Conservation (phyloP, 2,888 invertebrate genomes). For the Branchipolynoe longqiensis region DNA sequence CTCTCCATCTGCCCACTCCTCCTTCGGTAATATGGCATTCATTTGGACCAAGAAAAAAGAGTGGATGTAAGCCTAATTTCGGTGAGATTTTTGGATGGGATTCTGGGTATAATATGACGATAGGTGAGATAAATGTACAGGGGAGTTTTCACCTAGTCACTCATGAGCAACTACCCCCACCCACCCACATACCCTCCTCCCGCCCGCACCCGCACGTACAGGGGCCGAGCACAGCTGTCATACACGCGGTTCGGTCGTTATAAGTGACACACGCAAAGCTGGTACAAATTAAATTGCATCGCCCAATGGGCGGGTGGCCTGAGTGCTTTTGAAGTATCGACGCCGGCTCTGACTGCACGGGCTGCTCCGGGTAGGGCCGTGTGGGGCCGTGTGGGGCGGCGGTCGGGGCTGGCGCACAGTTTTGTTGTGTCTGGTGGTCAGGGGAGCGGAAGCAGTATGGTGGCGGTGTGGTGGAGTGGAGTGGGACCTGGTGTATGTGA, state of each 20-base stretch:
- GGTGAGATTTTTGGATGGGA: no score
- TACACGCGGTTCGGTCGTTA: slow-evolving; percentile 26
- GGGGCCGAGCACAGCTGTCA: neutral
- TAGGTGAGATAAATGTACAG: no score
- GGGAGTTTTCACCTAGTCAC: no score
- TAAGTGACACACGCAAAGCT: slow-evolving; percentile 36
- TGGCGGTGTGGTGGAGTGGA: neutral
- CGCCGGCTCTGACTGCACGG: neutral
- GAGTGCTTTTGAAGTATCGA: slow-evolving; percentile 34
- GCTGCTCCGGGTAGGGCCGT: neutral
- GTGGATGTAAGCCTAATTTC: no score
- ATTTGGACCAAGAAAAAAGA: no score
- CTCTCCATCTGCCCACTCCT: no score
- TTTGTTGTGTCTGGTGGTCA: neutral
- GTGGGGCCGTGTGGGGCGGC: no score
- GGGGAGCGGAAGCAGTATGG: neutral
- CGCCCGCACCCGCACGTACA: neutral
- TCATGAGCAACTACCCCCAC: no score
- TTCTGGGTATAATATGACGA: no score
- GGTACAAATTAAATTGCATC: slow-evolving; percentile 36
- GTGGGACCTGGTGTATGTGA: no score
- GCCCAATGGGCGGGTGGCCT: slow-evolving; percentile 19
- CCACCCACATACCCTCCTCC: neutral
- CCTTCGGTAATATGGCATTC: no score
- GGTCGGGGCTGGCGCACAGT: neutral